Evolutionary conservation across 1,140 invertebrate genomes (phyloP), one percentile per base, ranked within the genome.

Genomic region (Saccostrea glomerata): DNA sequence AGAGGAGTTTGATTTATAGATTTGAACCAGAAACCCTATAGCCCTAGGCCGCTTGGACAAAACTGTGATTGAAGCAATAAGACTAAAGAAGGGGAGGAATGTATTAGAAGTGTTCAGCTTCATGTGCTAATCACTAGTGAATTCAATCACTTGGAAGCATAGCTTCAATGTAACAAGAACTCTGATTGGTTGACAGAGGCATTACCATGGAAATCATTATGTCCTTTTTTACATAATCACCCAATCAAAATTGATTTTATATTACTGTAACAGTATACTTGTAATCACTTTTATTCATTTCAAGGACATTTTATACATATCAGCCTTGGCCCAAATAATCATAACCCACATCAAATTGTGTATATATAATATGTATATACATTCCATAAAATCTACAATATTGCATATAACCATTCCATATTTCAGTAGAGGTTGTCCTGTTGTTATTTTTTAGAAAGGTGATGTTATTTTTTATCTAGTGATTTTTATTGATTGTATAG

Each of bases 1-100:
- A 77, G 70, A 77, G 70, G 70, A 77, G 70, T 77, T 77, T 77
- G 70, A 77, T 77, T 77, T 77, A 77, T 77, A 77, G 70, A 36
- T 77, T 77, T 77, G 70, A 77, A 77, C 70, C 30, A 15, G 17
- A 1, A 17, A 63, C 58, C 58, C 15, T 17, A 17, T 25, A 36
- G 23, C 7, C 13, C 23, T 5, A 30, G 70, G 30, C 70, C 11
- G 15, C 2, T 36, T 23, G 30, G 70, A 30, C 70, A 77, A 11
- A 25, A 63, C 58, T 20, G 15, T 63, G 58, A n/a, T 63, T 77
- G 70, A 23, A 77, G 12, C 13, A 77, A 77, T 30, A 77, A 25
- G 25, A 77, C 70, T 77, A 23, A 6, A 23, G 20, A n/a, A 23
- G 20, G 23, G 60, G 47, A 47, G 20, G 60, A 66, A 5, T 66